Base-by-base conservation (phyloP, 2,797 vertebrate genomes). In the Acanthurus leucopareius region DNA sequence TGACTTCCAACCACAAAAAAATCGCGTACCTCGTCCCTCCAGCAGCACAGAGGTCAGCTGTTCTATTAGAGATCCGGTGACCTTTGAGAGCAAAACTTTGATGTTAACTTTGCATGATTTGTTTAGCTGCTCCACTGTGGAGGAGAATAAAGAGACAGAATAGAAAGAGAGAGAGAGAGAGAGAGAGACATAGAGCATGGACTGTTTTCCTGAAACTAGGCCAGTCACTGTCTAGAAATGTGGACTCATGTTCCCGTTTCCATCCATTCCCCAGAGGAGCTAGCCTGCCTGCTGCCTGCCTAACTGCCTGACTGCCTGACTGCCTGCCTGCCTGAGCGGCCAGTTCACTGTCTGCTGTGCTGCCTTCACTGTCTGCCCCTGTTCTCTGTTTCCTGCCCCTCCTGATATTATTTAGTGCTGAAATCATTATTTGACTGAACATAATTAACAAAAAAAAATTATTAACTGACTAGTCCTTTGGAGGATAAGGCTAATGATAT, bases 181-280 rank as follows among this genome's bases (percentile, higher is more conserved):
- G 58, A 64, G 70, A 74, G 65, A 77, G 71, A 84, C 32, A 68
- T 77, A 73, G 79, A 69, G 54, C 51, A 76, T 64, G 77, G 83
- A 69, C 75, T 83, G 74, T 85, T 70, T 82, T 89, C 83, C 85
- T 88, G 79, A 93, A 94, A 90, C 84, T 92, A 92, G 92, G 93
- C 88, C 92, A 94, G 88, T 89, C 82, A 86, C 84, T 92, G 89
- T 94, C 90, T 90, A 88, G 87, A 92, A 91, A 91, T 88, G 86
- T 92, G 90, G 88, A 93, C 86, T 90, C 88, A 87, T 88, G 85
- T 89, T 94, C 89, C 86, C 69, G 19, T 91, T 92, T 90, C 78
- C 60, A 84, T 69, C 51, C 77, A 22, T 90, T 92, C 73, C 90
- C 88, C 56, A 14, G 86, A 92, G 90, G 85, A 88, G 67, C 60